Conservation (phyloP, 2,113 vertebrate genomes). For the Eulacestoma nigropectus region DNA sequence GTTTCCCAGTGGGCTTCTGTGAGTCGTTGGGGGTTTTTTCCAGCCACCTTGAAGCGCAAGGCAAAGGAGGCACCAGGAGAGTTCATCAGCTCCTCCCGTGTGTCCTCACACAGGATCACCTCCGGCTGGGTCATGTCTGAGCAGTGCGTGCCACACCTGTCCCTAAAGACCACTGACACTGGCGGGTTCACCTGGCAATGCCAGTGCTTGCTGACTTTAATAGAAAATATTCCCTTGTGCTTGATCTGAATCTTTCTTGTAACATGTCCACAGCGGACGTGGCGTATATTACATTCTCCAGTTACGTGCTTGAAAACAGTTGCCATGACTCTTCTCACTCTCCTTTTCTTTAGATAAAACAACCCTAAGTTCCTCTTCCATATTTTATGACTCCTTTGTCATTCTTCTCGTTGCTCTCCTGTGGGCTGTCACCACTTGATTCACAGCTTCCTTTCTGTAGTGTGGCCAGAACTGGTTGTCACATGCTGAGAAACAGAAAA, state of each 20-base stretch:
- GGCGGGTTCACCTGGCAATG: not conserved
- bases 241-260: not conserved
- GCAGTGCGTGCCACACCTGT: too few species aligned
- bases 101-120: not conserved
- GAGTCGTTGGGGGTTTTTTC: fast-evolving
- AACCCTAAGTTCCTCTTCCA: not conserved
- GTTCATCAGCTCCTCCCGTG: fast-evolving
- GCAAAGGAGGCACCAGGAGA: not conserved
- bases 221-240: not conserved
- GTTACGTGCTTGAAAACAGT: not conserved
- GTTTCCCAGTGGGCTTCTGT: not conserved
- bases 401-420: not conserved
- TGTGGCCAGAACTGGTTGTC: not conserved
- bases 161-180: fast-evolving
- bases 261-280: too few species aligned
- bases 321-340: not conserved
- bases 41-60: fast-evolving
- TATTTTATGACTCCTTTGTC: not conserved
- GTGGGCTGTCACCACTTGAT: not conserved
- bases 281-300: not conserved
- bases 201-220: not conserved
- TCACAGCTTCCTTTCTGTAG: not conserved
- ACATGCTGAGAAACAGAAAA: not conserved
- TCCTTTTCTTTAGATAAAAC: not conserved
- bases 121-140: not conserved